Percentiles rank a stretch among this genome's conserved stretches.
Conservation (phyloP, 2,797 vertebrate species). For the Takifugu ocellatus region DNA sequence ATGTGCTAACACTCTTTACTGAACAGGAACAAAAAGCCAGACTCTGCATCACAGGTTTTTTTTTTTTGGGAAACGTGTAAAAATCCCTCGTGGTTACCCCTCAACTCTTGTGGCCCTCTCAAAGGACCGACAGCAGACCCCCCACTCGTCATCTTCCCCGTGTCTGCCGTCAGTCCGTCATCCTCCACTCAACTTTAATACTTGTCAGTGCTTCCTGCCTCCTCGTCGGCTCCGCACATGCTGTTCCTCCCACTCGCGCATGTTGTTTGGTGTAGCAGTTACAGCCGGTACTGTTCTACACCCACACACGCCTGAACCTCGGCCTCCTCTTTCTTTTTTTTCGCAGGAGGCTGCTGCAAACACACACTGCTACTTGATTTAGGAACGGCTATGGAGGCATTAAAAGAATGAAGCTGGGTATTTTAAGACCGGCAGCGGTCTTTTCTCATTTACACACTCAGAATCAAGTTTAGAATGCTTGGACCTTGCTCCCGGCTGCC, state of each 20-base stretch:
- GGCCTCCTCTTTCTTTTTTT: conserved; percentile 39
- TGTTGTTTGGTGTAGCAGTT: conserved; percentile 64
- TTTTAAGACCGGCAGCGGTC: conserved; percentile 49
- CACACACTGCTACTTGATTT: conserved; percentile 4
- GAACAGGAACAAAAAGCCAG: too few relatives aligned
- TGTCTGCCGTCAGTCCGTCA: conserved; percentile 13
- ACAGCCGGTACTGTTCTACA: conserved; percentile 56
- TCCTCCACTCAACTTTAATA: conserved; percentile 27
- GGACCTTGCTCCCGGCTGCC: conserved; percentile 15
- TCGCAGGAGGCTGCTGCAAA: neutral
- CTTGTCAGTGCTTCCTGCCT: conserved; percentile 11
- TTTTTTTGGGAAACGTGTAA: too few relatives aligned
- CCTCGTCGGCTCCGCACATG: conserved; percentile 43
- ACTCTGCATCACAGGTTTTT: too few relatives aligned
- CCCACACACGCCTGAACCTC: conserved; percentile 52
- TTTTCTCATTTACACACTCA: conserved; percentile 36
- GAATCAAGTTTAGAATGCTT: conserved; percentile 21
- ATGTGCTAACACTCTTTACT: neutral
- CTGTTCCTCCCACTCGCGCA: conserved; percentile 61
- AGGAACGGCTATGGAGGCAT: conserved; percentile 31
- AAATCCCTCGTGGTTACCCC: conserved; percentile 4
- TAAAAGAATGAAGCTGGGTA: conserved; percentile 45
- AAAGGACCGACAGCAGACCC: conserved; percentile 12
- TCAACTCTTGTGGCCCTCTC: conserved; percentile 4
- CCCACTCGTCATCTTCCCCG: conserved; percentile 9